A percentile compares a stretch with the other conserved stretches of the same genome.
phyloP scores from a whole-genome alignment of 2,113 vertebrate genomes.

The Chloebia gouldiae region DNA sequence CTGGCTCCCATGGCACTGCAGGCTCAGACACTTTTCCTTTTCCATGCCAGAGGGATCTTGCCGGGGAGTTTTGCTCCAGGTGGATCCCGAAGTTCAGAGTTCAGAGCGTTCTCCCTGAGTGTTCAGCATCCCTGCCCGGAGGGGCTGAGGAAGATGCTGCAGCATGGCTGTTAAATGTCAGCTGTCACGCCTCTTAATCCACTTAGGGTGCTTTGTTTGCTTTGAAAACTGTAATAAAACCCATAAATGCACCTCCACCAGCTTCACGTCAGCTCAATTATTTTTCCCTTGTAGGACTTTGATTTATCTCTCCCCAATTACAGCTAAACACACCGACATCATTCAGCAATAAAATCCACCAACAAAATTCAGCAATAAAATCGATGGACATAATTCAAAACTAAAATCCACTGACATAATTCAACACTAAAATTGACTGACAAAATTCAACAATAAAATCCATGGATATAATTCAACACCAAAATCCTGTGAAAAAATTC shows the following conservation, averaged over 20 bases:
- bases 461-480: neutral
- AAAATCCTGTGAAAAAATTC: too few relatives aligned
- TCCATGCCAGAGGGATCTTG: too few relatives aligned
- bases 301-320: neutral
- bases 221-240: neutral
- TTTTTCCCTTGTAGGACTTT: neutral
- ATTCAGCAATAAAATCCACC: neutral
- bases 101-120: neutral
- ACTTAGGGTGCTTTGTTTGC: neutral
- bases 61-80: neutral
- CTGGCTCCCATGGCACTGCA: fast-evolving
- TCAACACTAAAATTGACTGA: neutral
- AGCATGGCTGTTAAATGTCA: neutral
- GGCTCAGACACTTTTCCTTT: neutral
- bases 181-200: neutral
- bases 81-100: fast-evolving
- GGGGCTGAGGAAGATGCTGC: neutral
- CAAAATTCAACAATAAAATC: neutral
- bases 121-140: neutral
- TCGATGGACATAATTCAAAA: too few relatives aligned
- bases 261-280: neutral
- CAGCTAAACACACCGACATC: neutral
- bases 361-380: neutral
- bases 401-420: neutral
- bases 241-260: neutral